Evolutionary conservation across 2,888 invertebrate genomes (phyloP), one percentile per base, ranked within the genome.

Genomic region (Oligia strigilis): DNA sequence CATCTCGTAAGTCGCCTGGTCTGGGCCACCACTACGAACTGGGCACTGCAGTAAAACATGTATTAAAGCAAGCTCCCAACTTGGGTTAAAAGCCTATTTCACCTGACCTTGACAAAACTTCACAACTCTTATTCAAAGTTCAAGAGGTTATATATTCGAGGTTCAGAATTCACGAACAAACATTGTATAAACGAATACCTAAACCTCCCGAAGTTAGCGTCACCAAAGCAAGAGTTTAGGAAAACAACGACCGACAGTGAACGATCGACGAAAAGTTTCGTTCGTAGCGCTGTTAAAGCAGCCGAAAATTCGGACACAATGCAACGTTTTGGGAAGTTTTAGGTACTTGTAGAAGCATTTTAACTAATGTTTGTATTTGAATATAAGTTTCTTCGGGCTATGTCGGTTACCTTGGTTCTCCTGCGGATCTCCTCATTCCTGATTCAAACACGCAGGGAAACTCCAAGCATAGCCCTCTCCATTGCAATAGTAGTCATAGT

Each of bases 211-310:
- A 11, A 36, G 5, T 64, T 64, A 49, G 3, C 49, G 4, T 67
- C 52, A 19, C 40, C 52, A 75, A 66, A 67, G 49, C 19, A 11
- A 29, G 14, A 70, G 23, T 29, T 70, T 40, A 29, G 19, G 19
- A 23, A 11, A 43, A 55, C n/a, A 58, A 19, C 23, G 55, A 29
- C 52, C 3, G 65, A 66, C 74, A 60, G 36, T 79, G 80, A 79
- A 11, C 29, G 81, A 81, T 74, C 66, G 60, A n/a, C 36, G 29
- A 43, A 36, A 79, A 74, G 58, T 80, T 78, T 64, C 29, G 55
- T 46, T 36, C 36, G 11, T 5, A 58, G n/a, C 58, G 58, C 49
- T 74, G 43, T 23, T 65, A 64, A 58, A 78, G 69, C 70, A 49
- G 14, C 1, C 11, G 6, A 23, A 55, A 71, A 14, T 65, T 70